Evolutionary conservation across 1,140 invertebrate genomes (phyloP), one percentile per base, ranked within the genome.

Genomic region (Metaphire vulgaris): DNA sequence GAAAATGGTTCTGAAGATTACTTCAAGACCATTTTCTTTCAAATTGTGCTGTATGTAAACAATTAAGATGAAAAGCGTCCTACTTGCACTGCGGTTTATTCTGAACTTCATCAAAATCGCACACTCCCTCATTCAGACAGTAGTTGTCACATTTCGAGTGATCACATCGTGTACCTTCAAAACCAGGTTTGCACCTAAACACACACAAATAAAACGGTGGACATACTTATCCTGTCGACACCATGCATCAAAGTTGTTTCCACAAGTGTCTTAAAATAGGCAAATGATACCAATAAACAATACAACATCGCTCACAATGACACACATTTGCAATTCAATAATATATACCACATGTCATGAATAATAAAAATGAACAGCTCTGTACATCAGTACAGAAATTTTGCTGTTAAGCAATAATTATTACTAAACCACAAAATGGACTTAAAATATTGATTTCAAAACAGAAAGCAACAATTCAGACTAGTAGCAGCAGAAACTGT

Each of bases 41-140:
- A n/a, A n/a, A n/a, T n/a, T n/a, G n/a, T n/a, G n/a, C n/a, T n/a
- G n/a, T n/a, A n/a, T n/a, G n/a, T 66, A 66, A 66, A 66, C 21
- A 2, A 28, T 2, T 28, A 66, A 1, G 1, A 66, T 2, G 65
- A 1, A 28, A 66, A 0, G 2, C 65, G 2, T 66, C 82, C 83
- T 82, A 85, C 83, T 73, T 81, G 81, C 89, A 89, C 33, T 68
- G 2, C 33, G 87, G 84, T 28, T 80, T 78, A 1, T 85, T 85
- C 41, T 77, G 12, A 14, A 73, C 76, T 15, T 28, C 56, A 30
- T 77, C 32, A n/a, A 82, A 33, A n/a, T 70, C 75, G 74, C 83
- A 85, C 16, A 75, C 76, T 15, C 84, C 80, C 34, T 73, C 77
- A 68, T 83, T 80, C 16, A 77, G 26, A 64, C 82, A 83, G 74